Evolutionary conservation across 2,888 invertebrate species (phyloP), one percentile per base, ranked within the genome.

Genomic region (Strigamia transsilvanica): DNA sequence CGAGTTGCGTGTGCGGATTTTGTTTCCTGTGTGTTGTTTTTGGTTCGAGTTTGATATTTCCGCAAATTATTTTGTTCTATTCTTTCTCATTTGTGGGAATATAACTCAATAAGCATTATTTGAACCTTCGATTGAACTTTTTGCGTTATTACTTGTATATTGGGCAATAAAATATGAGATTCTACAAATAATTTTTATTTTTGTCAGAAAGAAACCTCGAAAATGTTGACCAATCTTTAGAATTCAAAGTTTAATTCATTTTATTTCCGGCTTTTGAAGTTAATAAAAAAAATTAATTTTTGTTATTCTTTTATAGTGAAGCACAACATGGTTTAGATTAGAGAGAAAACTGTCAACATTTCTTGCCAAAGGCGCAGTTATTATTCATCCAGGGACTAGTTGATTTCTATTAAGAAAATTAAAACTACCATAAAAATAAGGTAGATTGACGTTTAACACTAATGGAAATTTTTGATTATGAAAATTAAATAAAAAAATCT

Each of bases 1-100:
- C 73, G 73, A 73, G 73, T 73, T 73, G 73, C 73, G 73, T 73
- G 73, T 73, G 73, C n/a, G 13, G 73, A n/a, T 73, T 73, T 73
- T 32, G 73, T 73, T 73, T 73, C 73, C 73, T 73, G 13, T n/a
- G 73, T 73, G 73, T 73, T 73, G 73, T 73, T 73, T 66, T 73
- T 23, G 23, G 27, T 23, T 12, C 10, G 7, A 18, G 73, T 13
- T 10, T 27, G 32, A 32, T 73, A 73, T 73, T 73, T 73, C 32
- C 73, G 73, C 32, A 27, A 23, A 66, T 66, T 66, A 27, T 66
- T 66, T 21, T 51, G n/a, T 51, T 56, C 18, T 56, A 7, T 56
- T 56, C 15, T 56, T 56, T n/a, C n/a, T 56, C 9, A 18, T 56
- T 56, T 18, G 21, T 18, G 7, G 56, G 21, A n/a, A 15, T 46